Percentiles rank a stretch among this genome's conserved stretches.
phyloP scores from a whole-genome alignment of 2,797 vertebrate species.

The Sebastes iracundus region DNA sequence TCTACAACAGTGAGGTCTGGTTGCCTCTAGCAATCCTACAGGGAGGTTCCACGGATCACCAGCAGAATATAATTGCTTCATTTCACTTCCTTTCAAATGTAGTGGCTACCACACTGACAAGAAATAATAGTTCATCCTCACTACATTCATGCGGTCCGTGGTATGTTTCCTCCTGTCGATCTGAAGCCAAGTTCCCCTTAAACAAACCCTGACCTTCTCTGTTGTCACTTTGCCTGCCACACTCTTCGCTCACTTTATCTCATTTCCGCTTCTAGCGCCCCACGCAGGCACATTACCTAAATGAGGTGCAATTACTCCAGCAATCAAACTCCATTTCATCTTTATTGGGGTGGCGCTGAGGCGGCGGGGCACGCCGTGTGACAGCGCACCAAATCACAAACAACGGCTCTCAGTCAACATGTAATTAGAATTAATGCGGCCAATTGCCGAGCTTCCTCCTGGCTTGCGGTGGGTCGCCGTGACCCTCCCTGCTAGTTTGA shows the following conservation, averaged over 20 bases:
- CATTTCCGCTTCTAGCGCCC: constrained; percentile 36
- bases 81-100: constrained; percentile 7
- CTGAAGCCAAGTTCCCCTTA: background rate
- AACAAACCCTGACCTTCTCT: constrained; percentile 16
- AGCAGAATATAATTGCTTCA: background rate
- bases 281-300: constrained; percentile 66
- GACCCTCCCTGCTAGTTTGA: constrained; percentile 11
- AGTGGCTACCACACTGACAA: background rate
- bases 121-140: background rate
- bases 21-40: background rate
- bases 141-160: background rate
- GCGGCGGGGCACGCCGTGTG: constrained; percentile 36
- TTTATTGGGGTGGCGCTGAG: constrained; percentile 63
- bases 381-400: constrained; percentile 58
- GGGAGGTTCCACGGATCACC: background rate
- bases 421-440: constrained; percentile 65
- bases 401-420: constrained; percentile 58
- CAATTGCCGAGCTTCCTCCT: constrained; percentile 19
- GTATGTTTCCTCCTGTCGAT: background rate
- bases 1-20: background rate
- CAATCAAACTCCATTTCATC: constrained; percentile 71
- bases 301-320: constrained; percentile 72
- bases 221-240: constrained; percentile 13
- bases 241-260: constrained; percentile 49
- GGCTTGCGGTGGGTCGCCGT: background rate